phyloP scores from a whole-genome alignment of 2,888 invertebrate genomes.

The Diarsia brunnea region DNA sequence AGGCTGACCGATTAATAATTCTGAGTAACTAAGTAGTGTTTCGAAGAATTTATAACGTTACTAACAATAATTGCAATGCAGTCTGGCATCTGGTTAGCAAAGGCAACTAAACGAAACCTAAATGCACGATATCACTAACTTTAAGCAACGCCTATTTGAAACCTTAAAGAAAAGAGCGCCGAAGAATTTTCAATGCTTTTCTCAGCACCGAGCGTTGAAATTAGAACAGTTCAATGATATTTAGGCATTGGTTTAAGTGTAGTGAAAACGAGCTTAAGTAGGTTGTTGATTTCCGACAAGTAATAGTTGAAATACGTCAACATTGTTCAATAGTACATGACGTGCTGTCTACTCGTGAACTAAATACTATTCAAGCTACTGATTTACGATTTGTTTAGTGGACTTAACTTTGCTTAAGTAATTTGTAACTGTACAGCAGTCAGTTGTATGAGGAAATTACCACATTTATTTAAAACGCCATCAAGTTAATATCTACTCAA shows the following conservation, averaged over 20 bases:
- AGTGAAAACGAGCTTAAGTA: not conserved
- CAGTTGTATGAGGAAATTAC: conserved; percentile 28
- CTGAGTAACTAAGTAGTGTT: conserved; percentile 48
- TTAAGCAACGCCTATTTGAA: not conserved
- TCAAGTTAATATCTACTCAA: not conserved
- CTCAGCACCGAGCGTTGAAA: not conserved
- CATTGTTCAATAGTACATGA: conserved; percentile 64
- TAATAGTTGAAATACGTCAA: conserved; percentile 62
- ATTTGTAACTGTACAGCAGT: conserved; percentile 49
- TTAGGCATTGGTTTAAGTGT: not conserved
- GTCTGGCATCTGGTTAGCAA: conserved; percentile 73
- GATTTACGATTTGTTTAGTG: conserved; percentile 68
- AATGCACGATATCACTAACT: not conserved
- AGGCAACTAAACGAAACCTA: conserved; percentile 64
- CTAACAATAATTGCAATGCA: conserved; percentile 70
- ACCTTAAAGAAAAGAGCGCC: not conserved
- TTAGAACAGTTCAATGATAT: not conserved
- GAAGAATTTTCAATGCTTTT: not conserved
- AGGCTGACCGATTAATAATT: conserved; percentile 56
- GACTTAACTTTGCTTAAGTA: conserved; percentile 42
- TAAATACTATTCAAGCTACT: conserved; percentile 65
- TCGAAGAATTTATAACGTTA: conserved; percentile 47
- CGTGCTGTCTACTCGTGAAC: conserved; percentile 65
- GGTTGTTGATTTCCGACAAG: conserved; percentile 67
- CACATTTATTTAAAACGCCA: conserved; percentile 6